These are phyloP conservation scores for Gymnothorax javanicus DNA, from an alignment of 2,797 vertebrate species.

Conservation along the genomic window DNA sequence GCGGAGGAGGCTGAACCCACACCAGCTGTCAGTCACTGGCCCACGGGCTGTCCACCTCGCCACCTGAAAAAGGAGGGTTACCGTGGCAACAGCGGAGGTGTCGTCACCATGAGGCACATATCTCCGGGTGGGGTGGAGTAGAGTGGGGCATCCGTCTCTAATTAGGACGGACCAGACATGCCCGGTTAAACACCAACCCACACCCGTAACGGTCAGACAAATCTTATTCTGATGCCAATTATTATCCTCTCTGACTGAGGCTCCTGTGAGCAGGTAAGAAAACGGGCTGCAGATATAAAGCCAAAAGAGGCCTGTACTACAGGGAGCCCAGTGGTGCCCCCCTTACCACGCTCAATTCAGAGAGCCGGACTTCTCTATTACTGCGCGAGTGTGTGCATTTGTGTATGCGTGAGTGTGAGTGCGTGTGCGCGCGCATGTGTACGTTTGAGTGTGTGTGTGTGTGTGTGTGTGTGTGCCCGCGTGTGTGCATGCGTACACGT, in stretches of 20 bases:
- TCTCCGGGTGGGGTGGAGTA: background rate
- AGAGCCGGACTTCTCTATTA: background rate
- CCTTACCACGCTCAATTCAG: background rate
- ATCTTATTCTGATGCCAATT: slow-evolving; percentile 28
- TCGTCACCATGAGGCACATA: slow-evolving; percentile 2
- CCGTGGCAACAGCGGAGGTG: slow-evolving; percentile 4
- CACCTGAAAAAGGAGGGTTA: too few relatives aligned
- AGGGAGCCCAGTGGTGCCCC: background rate
- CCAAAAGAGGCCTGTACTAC: background rate
- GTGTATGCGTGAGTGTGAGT: too few relatives aligned
- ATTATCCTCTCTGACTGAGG: background rate
- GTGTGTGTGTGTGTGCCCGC: too few relatives aligned
- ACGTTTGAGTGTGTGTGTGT: too few relatives aligned
- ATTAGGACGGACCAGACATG: slow-evolving; percentile 15
- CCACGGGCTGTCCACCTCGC: background rate
- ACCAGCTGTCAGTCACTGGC: too few relatives aligned
- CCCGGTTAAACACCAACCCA: slow-evolving; percentile 12
- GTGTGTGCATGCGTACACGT: too few relatives aligned
- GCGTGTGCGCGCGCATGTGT: too few relatives aligned
- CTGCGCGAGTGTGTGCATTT: background rate
- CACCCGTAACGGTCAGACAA: slow-evolving; percentile 10
- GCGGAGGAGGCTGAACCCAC: too few relatives aligned
- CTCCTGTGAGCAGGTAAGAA: background rate
- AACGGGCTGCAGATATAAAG: background rate
- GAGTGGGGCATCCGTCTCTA: background rate